Conservation (phyloP, 2,888 invertebrate species). For the Osedax frankpressi region DNA sequence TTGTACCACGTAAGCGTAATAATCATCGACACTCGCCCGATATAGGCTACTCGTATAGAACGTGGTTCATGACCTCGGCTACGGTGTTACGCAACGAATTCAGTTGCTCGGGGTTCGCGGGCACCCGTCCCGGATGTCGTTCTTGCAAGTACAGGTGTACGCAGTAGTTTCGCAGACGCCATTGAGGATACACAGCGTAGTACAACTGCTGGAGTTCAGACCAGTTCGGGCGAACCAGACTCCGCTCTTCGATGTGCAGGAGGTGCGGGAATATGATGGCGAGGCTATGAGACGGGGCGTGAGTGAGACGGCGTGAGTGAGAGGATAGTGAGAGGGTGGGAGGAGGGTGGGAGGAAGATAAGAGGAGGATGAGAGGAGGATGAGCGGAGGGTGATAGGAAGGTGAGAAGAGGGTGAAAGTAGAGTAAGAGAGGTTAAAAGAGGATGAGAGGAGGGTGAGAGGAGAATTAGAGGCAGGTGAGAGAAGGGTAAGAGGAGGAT, state of each 20-base stretch:
- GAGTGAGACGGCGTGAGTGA: not conserved
- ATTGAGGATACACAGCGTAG: slow-evolving; percentile 18
- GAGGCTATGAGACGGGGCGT: slow-evolving; percentile 4
- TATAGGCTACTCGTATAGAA: too few species aligned
- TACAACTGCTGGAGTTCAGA: slow-evolving; percentile 15
- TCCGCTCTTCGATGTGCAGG: slow-evolving; percentile 23
- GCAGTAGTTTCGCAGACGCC: slow-evolving; percentile 29
- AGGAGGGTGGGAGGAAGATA: not conserved
- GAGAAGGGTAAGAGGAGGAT: too few species aligned
- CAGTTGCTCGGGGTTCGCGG: slow-evolving; percentile 24
- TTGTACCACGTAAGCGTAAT: too few species aligned
- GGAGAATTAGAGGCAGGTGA: not conserved
- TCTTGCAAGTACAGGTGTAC: slow-evolving; percentile 30
- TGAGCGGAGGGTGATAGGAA: too few species aligned
- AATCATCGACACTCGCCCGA: too few species aligned
- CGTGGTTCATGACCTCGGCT: slow-evolving; percentile 27
- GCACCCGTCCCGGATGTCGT: slow-evolving; percentile 16
- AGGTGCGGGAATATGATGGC: slow-evolving; percentile 18
- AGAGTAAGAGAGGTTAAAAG: too few species aligned
- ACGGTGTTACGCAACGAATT: slow-evolving; percentile 25
- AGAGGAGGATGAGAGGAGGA: not conserved
- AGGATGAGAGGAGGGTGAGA: not conserved
- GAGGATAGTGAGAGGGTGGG: not conserved
- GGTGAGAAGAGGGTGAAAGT: not conserved
- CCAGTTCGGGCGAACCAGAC: slow-evolving; percentile 21